phyloP scores from a whole-genome alignment of 2,888 invertebrate species.

The Lottia gigantea region DNA sequence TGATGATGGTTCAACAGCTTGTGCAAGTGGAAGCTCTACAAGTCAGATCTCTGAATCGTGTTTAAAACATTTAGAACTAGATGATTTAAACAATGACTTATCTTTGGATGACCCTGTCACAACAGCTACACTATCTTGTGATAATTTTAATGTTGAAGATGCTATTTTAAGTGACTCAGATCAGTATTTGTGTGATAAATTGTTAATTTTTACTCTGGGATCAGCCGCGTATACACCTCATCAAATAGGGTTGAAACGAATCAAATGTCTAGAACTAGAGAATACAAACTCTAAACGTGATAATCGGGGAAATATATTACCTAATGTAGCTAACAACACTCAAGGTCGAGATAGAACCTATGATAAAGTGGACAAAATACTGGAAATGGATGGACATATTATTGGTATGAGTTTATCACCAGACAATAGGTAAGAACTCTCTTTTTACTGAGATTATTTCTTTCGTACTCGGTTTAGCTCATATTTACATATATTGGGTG shows the following conservation, averaged over 20 bases:
- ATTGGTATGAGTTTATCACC: conserved; percentile 89
- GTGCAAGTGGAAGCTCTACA: neutral
- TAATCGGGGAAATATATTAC: conserved; percentile 33
- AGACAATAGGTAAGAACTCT: conserved; percentile 75
- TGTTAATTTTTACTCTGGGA: conserved; percentile 85
- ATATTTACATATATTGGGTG: too few relatives aligned
- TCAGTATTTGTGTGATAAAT: conserved; percentile 71
- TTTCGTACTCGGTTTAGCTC: too few relatives aligned
- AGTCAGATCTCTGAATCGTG: neutral
- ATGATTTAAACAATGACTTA: neutral
- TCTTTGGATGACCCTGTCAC: neutral
- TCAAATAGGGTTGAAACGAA: conserved; percentile 78
- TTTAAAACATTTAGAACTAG: neutral
- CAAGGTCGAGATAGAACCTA: conserved; percentile 46
- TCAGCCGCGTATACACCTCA: conserved; percentile 86
- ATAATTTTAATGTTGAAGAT: neutral
- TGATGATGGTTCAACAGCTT: neutral
- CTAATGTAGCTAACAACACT: conserved; percentile 48
- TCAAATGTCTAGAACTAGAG: conserved; percentile 73
- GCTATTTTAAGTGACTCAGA: neutral
- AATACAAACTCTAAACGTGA: conserved; percentile 30
- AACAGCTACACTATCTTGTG: neutral
- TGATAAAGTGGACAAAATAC: conserved; percentile 81
- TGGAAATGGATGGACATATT: conserved; percentile 87
- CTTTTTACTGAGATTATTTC: too few relatives aligned